Evolutionary conservation across 2,113 vertebrate species (phyloP).

Genomic region (Tor tambroides): DNA sequence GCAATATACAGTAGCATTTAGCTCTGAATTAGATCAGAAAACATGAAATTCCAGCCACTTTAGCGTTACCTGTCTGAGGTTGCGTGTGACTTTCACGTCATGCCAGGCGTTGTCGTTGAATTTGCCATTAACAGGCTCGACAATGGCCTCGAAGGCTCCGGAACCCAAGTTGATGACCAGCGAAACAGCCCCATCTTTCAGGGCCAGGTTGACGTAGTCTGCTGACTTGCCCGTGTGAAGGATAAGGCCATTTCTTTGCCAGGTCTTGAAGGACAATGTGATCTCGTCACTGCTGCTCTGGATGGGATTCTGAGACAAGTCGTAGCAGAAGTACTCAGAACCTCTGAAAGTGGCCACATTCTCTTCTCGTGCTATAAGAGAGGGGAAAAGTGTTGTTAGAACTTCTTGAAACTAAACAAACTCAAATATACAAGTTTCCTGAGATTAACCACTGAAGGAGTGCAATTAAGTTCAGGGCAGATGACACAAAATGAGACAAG

Average conservation of each 20-base stretch:
- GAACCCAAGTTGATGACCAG: constrained; percentile 98
- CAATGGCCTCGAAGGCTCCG: constrained; percentile 97
- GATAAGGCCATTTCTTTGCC: constrained; percentile 96
- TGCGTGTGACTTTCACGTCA: constrained; percentile 98
- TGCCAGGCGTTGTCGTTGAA: constrained; percentile 99
- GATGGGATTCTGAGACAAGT: constrained; percentile 97
- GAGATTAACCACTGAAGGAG: too few species aligned
- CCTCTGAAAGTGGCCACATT: constrained; percentile 97
- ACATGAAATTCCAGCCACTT: constrained; percentile 49
- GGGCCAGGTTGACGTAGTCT: constrained; percentile 97
- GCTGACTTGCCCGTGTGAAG: constrained; percentile 98
- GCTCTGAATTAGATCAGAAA: background rate
- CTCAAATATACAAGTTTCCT: too few species aligned
- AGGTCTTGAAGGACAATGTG: constrained; percentile 97
- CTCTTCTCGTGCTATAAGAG: constrained; percentile 88
- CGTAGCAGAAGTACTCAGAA: constrained; percentile 97
- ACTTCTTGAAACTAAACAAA: background rate
- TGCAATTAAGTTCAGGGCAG: background rate
- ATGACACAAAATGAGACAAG: constrained; percentile 5
- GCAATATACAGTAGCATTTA: background rate
- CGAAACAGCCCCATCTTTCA: constrained; percentile 95
- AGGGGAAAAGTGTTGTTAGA: background rate
- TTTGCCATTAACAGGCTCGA: constrained; percentile 95
- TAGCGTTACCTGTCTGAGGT: constrained; percentile 93
- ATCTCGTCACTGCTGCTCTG: constrained; percentile 99